Evolutionary conservation across 2,113 vertebrate genomes (phyloP), one percentile per base, ranked within the genome.

Genomic region (Brachyistius frenatus): DNA sequence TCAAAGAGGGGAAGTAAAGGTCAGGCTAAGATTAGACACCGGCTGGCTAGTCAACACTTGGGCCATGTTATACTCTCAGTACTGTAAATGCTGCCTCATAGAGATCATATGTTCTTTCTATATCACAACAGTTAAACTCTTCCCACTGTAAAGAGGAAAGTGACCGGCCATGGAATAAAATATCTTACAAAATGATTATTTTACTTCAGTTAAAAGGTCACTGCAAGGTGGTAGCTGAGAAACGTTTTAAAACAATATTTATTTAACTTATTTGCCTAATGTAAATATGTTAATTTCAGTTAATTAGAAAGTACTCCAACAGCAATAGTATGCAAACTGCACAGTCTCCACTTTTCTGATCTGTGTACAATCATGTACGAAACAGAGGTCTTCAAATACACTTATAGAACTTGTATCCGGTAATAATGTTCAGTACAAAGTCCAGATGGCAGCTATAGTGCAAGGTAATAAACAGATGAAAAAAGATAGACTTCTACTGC

Each of bases 1-100:
- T 93, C 91, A 92, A 68, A 78, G 83, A 89, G 83, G 84, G 87
- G 88, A 92, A 74, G 75, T 82, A 92, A 94, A 93, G 87, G 88
- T 92, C 91, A 80, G 66, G 69, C 85, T 93, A 93, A 91, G 78
- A 80, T 90, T 92, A 93, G 89, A 91, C 3, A 5, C 62, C 1
- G 70, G 76, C 53, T 52, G 53, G 63, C 35, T 15, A 52, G 60
- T 76, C 60, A 65, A 70, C 76, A 66, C 76, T 60, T 61, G 54
- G 57, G 10, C 78, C 56, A 41, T 35, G 50, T 75, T 74, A 60
- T 70, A 49, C 71, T 63, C 49, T 60, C 64, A 36, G 79, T 86
- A 80, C 76, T 78, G 74, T 85, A 77, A 78, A 85, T 75, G 41
- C 52, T 62, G 47, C 60, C 61, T 73, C 47, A 68, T 15, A 58